These are phyloP conservation scores for Paramormyrops kingsleyae DNA, from an alignment of 2,113 vertebrate species.

Conservation along the genomic window DNA sequence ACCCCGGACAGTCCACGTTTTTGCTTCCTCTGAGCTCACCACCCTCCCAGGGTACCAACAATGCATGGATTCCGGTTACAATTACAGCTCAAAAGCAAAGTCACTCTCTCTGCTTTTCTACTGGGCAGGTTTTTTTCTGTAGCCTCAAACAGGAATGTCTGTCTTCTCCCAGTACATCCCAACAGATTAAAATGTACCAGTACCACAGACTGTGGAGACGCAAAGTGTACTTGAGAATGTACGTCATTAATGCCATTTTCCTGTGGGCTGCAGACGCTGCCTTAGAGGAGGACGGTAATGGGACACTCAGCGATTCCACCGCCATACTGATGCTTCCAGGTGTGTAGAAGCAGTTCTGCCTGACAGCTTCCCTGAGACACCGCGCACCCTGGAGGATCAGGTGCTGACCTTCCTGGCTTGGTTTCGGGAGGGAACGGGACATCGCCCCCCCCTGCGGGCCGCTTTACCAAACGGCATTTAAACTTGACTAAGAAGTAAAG, in stretches of 20 bases:
- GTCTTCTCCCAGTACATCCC: constrained; percentile 36
- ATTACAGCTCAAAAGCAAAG: constrained; percentile 26
- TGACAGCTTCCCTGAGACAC: neutral
- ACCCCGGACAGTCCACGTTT: too few relatives aligned
- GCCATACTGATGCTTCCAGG: neutral
- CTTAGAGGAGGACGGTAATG: constrained; percentile 18
- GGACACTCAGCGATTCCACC: constrained; percentile 14
- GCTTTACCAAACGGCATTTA: neutral
- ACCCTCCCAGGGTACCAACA: constrained; percentile 2
- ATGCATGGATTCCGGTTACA: neutral
- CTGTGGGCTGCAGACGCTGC: constrained; percentile 30
- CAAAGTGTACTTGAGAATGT: constrained; percentile 30
- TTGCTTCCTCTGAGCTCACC: too few relatives aligned
- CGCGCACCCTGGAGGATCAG: neutral
- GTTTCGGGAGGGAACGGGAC: neutral
- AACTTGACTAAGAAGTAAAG: neutral
- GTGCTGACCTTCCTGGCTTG: neutral
- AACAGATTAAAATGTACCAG: constrained; percentile 29
- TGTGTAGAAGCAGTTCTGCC: neutral
- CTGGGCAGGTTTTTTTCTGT: constrained; percentile 27
- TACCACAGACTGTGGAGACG: constrained; percentile 32
- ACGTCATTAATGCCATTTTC: constrained; percentile 37
- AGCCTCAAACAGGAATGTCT: constrained; percentile 29
- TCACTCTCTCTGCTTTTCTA: constrained; percentile 16
- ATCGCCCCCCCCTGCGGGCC: neutral